Evolutionary conservation across 1,140 invertebrate species (phyloP).

Genomic region (Sycophaga agraensis): DNA sequence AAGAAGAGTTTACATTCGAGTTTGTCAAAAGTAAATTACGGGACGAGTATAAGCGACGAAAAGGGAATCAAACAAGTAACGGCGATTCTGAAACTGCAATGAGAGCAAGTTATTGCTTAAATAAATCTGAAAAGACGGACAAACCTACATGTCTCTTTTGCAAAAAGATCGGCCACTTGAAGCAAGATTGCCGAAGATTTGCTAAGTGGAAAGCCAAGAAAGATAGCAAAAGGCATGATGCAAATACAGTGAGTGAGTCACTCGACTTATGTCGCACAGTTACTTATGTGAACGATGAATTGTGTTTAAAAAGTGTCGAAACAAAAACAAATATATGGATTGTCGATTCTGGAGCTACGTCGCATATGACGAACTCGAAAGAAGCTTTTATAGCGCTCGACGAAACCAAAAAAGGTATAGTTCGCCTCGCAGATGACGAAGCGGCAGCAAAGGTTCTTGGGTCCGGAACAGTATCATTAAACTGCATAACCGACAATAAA

Average conservation of each 20-base stretch:
- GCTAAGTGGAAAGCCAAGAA: neutral
- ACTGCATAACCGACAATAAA: neutral
- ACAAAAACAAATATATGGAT: slow-evolving; percentile 1
- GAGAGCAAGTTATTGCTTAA: neutral
- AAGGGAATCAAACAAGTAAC: neutral
- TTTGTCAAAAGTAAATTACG: neutral
- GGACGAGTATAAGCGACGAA: neutral
- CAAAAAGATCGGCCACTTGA: neutral
- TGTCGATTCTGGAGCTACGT: neutral
- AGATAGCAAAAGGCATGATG: neutral
- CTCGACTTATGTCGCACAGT: neutral
- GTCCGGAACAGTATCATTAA: neutral
- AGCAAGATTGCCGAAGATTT: neutral
- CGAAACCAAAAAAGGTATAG: neutral
- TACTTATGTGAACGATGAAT: neutral
- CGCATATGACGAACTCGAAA: neutral
- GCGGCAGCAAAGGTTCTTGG: neutral
- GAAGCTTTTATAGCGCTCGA: slow-evolving; percentile 28
- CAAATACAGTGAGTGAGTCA: neutral
- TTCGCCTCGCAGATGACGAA: slow-evolving; percentile 5
- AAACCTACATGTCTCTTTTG: neutral
- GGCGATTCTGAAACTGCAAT: neutral
- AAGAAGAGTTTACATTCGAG: neutral
- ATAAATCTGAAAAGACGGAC: neutral
- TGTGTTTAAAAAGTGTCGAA: slow-evolving; percentile 2